Conservation (phyloP, 2,888 invertebrate genomes). For the Habrosyne pyritoides region DNA sequence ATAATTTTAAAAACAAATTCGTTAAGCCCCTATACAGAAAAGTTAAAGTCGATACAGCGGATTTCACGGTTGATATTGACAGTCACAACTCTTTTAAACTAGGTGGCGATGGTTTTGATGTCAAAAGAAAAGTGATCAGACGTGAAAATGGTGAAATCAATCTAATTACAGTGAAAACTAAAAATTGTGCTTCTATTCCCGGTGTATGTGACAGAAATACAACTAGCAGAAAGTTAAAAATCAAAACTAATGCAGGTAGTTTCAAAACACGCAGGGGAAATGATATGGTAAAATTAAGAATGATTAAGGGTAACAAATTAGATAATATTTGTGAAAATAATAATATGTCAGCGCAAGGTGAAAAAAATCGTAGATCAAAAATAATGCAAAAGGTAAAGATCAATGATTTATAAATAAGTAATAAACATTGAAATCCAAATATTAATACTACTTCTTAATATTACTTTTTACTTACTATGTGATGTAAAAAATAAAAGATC, state of each 20-base stretch:
- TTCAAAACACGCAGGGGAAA: constrained; percentile 16
- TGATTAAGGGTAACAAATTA: constrained; percentile 31
- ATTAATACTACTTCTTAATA: too few relatives aligned
- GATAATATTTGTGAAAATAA: constrained; percentile 3
- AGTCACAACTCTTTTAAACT: constrained; percentile 56
- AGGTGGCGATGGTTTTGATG: constrained; percentile 56
- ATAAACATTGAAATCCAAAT: background rate
- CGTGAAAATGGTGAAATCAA: constrained; percentile 26
- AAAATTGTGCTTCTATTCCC: constrained; percentile 37
- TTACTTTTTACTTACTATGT: too few relatives aligned
- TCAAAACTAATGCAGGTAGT: background rate
- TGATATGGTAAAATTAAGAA: constrained; percentile 14
- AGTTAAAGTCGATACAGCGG: constrained; percentile 24
- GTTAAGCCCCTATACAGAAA: constrained; percentile 71
- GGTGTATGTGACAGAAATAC: constrained; percentile 38
- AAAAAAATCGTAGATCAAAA: constrained; percentile 18
- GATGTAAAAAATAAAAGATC: too few relatives aligned
- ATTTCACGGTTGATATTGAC: constrained; percentile 41
- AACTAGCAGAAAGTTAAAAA: background rate
- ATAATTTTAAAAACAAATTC: constrained; percentile 62
- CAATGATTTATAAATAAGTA: background rate
- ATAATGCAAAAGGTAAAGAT: constrained; percentile 42
- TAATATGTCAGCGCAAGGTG: constrained; percentile 24
- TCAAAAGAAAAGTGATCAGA: constrained; percentile 46
- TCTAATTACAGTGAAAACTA: constrained; percentile 33